Base-by-base conservation (phyloP, 2,797 vertebrate species). In the Diplodus puntazzo region DNA sequence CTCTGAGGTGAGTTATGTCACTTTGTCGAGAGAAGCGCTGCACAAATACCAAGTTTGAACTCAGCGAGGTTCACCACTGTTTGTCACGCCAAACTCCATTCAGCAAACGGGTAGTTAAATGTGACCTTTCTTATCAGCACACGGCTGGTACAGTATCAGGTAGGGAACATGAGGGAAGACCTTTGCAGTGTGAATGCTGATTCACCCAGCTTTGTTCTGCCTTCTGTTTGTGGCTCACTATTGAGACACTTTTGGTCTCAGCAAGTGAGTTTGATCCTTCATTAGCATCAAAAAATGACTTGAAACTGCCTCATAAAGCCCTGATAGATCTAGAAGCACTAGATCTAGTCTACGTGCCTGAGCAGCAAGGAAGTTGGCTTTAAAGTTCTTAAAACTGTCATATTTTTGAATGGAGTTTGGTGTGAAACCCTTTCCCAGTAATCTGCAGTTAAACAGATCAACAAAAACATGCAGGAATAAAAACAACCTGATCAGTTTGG, bases 1-100 rank as follows among this genome's bases (percentile, higher is more conserved):
- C 75, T 0, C 75, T 92, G 1, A 90, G 92, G 93, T 93, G 1
- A 2, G 89, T 66, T 39, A 2, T 39, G 39, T 39, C 39, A 39
- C 39, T 39, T 39, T 39, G 9, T 39, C 39, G 10, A 39, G 39
- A 39, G 39, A 3, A 2, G 50, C 8, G 1, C 49, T 10, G 48
- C 53, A 1, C 1, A 20, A 17, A 49, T 49, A 20, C 10, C 11
- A 39, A 39, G 39, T 11, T 10, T 39, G 39, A 39, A 39, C 48
- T 8, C 16, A 1, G 17, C 3, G 3, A 50, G 18, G 18, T 50
- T 49, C 6, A 49, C 17, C 45, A 14, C 18, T 30, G 46, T 42
- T n/a, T 18, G 60, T 14, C 45, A 25, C 4, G 16, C 42, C 57
- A 69, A 17, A 21, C 39, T 69, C 21, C 52, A 42, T 30, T 52